Percentiles rank a stretch among this genome's conserved stretches.
These are phyloP conservation scores for Drosophila basisetae DNA, from an alignment of 2,888 invertebrate genomes.

Conservation along the genomic window DNA sequence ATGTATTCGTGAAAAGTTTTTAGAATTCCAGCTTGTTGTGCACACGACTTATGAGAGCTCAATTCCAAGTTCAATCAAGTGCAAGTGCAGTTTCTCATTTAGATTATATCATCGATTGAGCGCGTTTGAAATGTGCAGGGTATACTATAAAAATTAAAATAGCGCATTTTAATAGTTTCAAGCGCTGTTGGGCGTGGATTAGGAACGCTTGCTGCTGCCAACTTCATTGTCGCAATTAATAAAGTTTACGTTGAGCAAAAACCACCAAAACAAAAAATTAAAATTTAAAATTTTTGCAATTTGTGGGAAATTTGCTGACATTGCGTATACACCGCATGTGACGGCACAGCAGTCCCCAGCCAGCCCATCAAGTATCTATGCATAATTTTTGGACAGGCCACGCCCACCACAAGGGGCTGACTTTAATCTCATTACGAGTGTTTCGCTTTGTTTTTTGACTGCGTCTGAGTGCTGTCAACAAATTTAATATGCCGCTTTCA, in stretches of 20 bases:
- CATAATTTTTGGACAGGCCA: slow-evolving; percentile 59
- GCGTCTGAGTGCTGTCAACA: slow-evolving; percentile 55
- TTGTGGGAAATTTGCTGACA: slow-evolving; percentile 51
- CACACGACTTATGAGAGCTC: background rate
- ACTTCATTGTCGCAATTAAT: slow-evolving; percentile 76
- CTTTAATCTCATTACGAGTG: slow-evolving; percentile 55
- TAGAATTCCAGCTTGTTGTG: background rate
- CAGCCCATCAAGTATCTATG: slow-evolving; percentile 44
- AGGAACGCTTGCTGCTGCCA: slow-evolving; percentile 33
- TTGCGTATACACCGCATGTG: slow-evolving; percentile 56
- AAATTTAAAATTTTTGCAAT: slow-evolving; percentile 50
- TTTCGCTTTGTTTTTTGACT: slow-evolving; percentile 1
- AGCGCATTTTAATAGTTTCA: slow-evolving; percentile 52
- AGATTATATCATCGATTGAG: background rate
- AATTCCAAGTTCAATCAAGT: background rate
- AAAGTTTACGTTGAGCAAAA: slow-evolving; percentile 66
- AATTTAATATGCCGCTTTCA: slow-evolving; percentile 59
- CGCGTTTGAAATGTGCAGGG: background rate
- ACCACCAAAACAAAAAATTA: slow-evolving; percentile 16
- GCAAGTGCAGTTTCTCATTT: too few relatives aligned
- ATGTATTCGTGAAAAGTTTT: background rate
- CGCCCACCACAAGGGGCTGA: slow-evolving; percentile 40
- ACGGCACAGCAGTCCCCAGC: slow-evolving; percentile 20
- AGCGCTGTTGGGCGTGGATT: slow-evolving; percentile 33
- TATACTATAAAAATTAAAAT: slow-evolving; percentile 32